Conservation (phyloP, 2,888 invertebrate species). For the Serrognathus titanus region DNA sequence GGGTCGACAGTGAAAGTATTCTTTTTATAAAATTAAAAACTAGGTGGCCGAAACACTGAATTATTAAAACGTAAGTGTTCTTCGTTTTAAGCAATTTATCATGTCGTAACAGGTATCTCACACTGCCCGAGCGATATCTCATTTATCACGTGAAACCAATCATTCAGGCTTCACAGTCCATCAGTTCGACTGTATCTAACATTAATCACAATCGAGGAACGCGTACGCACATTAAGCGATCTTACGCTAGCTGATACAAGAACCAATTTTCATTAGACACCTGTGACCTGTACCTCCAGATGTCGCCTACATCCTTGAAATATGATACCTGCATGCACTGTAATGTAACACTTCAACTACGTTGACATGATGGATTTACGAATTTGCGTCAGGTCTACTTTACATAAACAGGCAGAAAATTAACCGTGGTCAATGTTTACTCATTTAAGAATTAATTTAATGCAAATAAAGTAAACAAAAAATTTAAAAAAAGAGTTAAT, state of each 20-base stretch:
- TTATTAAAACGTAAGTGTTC: slow-evolving; percentile 40
- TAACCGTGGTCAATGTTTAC: too few species aligned
- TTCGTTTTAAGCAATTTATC: slow-evolving; percentile 40
- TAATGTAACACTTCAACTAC: slow-evolving; percentile 18
- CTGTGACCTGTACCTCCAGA: slow-evolving; percentile 24
- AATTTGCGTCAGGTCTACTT: neutral
- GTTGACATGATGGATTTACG: slow-evolving; percentile 17
- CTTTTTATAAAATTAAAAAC: neutral
- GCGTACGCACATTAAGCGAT: slow-evolving; percentile 16
- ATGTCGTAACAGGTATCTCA: slow-evolving; percentile 43
- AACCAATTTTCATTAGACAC: slow-evolving; percentile 25
- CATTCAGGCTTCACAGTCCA: slow-evolving; percentile 45
- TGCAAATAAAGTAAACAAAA: too few species aligned
- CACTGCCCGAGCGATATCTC: slow-evolving; percentile 40
- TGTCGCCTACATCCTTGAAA: slow-evolving; percentile 26
- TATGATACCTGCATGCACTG: slow-evolving; percentile 22
- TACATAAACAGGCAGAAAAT: too few species aligned
- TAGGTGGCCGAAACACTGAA: slow-evolving; percentile 16
- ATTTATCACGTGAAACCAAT: slow-evolving; percentile 48
- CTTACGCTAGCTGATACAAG: slow-evolving; percentile 20
- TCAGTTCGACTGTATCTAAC: slow-evolving; percentile 41
- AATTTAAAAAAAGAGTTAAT: too few species aligned
- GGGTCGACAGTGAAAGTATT: neutral
- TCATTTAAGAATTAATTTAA: too few species aligned
- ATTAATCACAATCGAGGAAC: slow-evolving; percentile 38